These are phyloP conservation scores for Turritopsis rubra DNA, from an alignment of 30 jellyfish, hydroid and myxozoan genomes.

Conservation along the genomic window DNA sequence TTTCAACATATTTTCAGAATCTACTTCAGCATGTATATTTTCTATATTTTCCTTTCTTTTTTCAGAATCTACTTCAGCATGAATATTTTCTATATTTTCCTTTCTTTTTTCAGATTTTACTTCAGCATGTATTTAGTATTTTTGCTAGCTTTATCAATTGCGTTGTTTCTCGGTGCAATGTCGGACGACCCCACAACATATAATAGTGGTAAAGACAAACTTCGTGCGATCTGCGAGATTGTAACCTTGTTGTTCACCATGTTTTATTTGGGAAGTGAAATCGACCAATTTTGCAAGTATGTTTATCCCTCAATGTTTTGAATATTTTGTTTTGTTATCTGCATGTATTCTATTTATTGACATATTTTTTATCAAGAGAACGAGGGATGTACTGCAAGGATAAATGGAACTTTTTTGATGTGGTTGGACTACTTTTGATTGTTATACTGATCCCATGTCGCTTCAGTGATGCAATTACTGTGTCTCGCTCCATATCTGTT, in stretches of 20 bases:
- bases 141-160: constrained; percentile 49
- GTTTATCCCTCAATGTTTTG: neutral
- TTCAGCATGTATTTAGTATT: constrained; percentile 37
- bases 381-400: constrained; percentile 27
- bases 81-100: too few species aligned
- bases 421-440: constrained; percentile 46
- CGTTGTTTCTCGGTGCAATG: constrained; percentile 47
- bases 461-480: neutral
- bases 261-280: constrained; percentile 45
- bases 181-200: constrained; percentile 44
- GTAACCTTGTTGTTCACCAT: constrained; percentile 35
- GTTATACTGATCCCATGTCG: constrained; percentile 46
- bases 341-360: neutral
- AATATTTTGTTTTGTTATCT: neutral
- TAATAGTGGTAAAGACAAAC: constrained; percentile 35
- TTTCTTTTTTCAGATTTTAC: too few species aligned
- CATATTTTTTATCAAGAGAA: constrained; percentile 32
- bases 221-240: constrained; percentile 50
- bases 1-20: constrained; percentile 35
- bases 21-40: too few species aligned
- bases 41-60: too few species aligned
- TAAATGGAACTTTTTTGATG: constrained; percentile 39
- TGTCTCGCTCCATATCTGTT: constrained; percentile 43
- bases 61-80: too few species aligned
- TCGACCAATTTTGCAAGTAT: constrained; percentile 58